Percentiles rank a stretch among this genome's conserved stretches.
These are phyloP conservation scores for Tetragonula carbonaria DNA, from an alignment of 2,888 invertebrate species.

Conservation along the genomic window DNA sequence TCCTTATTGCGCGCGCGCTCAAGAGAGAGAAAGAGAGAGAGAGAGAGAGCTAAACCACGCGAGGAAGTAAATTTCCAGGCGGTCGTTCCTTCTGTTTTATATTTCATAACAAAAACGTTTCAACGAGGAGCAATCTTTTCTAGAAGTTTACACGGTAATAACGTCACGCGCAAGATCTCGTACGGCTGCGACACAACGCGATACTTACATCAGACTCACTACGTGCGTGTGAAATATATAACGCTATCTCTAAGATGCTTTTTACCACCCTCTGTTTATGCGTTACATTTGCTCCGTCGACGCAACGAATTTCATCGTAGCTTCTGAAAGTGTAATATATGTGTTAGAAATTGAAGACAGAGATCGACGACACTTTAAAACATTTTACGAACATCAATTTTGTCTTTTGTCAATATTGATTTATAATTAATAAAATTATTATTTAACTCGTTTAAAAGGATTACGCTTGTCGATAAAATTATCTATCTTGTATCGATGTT, in stretches of 20 bases:
- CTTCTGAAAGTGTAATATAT: neutral
- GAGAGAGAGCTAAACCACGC: neutral
- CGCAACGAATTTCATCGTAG: neutral
- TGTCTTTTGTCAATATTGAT: no score
- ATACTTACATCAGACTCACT: neutral
- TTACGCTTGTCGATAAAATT: no score
- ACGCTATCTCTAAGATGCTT: neutral
- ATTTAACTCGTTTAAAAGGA: neutral
- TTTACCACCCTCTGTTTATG: neutral
- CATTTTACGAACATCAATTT: neutral
- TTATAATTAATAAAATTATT: no score
- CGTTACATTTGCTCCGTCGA: neutral
- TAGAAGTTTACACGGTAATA: slow-evolving; percentile 48
- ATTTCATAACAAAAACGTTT: slow-evolving; percentile 37
- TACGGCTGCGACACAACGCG: slow-evolving; percentile 4
- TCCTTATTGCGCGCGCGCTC: neutral
- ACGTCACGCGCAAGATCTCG: slow-evolving; percentile 18
- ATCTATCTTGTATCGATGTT: no score
- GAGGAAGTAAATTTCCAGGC: slow-evolving; percentile 16
- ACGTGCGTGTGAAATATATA: neutral
- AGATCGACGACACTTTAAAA: neutral
- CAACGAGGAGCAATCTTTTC: slow-evolving; percentile 19
- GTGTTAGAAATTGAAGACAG: neutral
- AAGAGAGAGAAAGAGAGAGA: no score
- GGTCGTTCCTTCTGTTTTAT: slow-evolving; percentile 28